phyloP scores from a whole-genome alignment of 2,797 vertebrate genomes.

The Microchirus variegatus region DNA sequence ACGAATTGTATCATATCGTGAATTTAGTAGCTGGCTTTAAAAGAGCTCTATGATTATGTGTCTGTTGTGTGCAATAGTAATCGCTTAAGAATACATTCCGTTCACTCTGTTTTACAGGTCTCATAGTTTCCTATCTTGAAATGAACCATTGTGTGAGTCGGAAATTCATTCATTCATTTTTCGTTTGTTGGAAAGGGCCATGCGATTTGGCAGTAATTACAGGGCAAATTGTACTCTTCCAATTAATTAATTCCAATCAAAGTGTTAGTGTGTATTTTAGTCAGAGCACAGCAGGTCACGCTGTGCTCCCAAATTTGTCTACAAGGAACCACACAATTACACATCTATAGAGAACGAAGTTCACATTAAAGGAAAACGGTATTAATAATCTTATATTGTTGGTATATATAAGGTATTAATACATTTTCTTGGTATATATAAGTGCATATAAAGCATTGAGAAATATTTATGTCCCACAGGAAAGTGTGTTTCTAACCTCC shows the following conservation, averaged over 20 bases:
- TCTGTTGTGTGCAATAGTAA: too few species aligned
- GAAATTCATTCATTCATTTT: too few species aligned
- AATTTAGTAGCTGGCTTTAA: too few species aligned
- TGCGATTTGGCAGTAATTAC: neutral
- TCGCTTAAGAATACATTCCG: too few species aligned
- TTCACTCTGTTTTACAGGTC: neutral
- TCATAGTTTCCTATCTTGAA: neutral
- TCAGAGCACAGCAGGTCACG: constrained; percentile 4
- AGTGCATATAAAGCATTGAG: too few species aligned
- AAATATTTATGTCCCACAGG: too few species aligned
- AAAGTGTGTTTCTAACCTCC: too few species aligned
- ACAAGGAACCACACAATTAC: neutral
- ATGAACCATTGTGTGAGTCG: neutral
- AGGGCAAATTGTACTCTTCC: neutral
- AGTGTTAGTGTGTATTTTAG: constrained; percentile 10
- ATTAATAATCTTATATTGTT: neutral
- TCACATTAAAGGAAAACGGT: neutral
- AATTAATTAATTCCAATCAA: constrained; percentile 7
- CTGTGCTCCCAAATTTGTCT: neutral
- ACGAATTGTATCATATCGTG: too few species aligned
- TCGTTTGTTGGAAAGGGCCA: neutral
- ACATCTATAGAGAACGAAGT: neutral
- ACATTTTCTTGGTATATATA: too few species aligned
- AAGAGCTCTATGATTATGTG: too few species aligned
- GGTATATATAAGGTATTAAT: too few species aligned